These are phyloP conservation scores for Thymelicus lineola DNA, from an alignment of 2,888 invertebrate species.

Conservation along the genomic window DNA sequence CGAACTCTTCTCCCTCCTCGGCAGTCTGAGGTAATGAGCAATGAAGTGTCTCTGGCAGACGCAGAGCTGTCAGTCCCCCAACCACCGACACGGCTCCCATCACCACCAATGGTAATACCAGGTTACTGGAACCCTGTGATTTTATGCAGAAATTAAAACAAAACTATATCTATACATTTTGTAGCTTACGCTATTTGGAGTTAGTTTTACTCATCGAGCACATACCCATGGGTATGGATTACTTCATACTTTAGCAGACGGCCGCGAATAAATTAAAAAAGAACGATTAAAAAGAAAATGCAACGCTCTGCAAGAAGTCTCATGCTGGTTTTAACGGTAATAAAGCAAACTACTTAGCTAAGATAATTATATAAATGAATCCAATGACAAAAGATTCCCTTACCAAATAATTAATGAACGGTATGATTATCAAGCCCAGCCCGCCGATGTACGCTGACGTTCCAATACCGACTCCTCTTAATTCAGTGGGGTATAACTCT, in stretches of 20 bases:
- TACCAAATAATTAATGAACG: conserved; percentile 96
- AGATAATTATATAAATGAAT: neutral
- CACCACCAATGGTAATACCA: conserved; percentile 92
- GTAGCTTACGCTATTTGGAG: too few relatives aligned
- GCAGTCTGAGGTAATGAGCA: conserved; percentile 93
- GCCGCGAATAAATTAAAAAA: too few relatives aligned
- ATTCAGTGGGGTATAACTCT: conserved; percentile 95
- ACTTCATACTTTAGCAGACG: too few relatives aligned
- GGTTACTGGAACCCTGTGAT: conserved; percentile 91
- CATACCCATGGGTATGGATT: too few relatives aligned
- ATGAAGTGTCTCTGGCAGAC: conserved; percentile 94
- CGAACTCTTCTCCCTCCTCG: conserved; percentile 95
- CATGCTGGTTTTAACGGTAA: too few relatives aligned
- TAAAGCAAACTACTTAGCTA: too few relatives aligned
- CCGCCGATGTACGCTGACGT: conserved; percentile 96
- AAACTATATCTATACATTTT: too few relatives aligned
- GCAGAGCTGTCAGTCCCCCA: conserved; percentile 91
- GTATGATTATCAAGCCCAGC: conserved; percentile 94
- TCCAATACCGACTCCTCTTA: conserved; percentile 95
- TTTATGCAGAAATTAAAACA: too few relatives aligned
- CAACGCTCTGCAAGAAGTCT: too few relatives aligned
- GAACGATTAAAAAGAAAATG: too few relatives aligned
- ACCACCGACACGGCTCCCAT: conserved; percentile 93
- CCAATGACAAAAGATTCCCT: conserved; percentile 51
- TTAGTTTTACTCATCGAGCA: too few relatives aligned